Percentiles rank a stretch among this genome's conserved stretches.
Conservation (phyloP, 2,113 vertebrate species). For the Sceloporus undulatus region DNA sequence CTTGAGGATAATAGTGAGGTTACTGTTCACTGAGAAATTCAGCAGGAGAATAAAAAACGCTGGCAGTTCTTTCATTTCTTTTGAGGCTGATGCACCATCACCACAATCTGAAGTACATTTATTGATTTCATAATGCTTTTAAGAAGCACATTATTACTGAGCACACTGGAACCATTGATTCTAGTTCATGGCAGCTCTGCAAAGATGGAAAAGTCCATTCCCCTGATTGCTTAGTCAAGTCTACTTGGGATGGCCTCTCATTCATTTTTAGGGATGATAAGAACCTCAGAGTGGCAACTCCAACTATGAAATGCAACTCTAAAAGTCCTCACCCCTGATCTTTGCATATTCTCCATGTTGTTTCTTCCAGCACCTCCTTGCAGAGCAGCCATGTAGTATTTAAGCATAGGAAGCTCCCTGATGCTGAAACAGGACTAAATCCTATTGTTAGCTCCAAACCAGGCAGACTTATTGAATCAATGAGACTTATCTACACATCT, state of each 20-base stretch:
- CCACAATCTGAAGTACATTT: neutral
- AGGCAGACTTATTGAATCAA: too few relatives aligned
- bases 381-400: neutral
- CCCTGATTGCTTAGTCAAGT: neutral
- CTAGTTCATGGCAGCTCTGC: neutral
- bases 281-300: neutral
- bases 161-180: conserved; percentile 9
- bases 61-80: neutral
- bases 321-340: too few relatives aligned
- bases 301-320: neutral
- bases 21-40: neutral
- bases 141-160: conserved; percentile 5
- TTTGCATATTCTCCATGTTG: too few relatives aligned
- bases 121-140: conserved; percentile 37
- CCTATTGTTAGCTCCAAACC: too few relatives aligned
- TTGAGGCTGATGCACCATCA: neutral
- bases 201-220: neutral
- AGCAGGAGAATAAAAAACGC: neutral
- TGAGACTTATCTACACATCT: too few relatives aligned
- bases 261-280: neutral
- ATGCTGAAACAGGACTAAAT: too few relatives aligned
- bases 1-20: neutral
- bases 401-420: neutral
- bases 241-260: neutral
- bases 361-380: neutral